These are phyloP conservation scores for Plagodis dolabraria DNA, from an alignment of 2,888 invertebrate genomes.

Conservation along the genomic window DNA sequence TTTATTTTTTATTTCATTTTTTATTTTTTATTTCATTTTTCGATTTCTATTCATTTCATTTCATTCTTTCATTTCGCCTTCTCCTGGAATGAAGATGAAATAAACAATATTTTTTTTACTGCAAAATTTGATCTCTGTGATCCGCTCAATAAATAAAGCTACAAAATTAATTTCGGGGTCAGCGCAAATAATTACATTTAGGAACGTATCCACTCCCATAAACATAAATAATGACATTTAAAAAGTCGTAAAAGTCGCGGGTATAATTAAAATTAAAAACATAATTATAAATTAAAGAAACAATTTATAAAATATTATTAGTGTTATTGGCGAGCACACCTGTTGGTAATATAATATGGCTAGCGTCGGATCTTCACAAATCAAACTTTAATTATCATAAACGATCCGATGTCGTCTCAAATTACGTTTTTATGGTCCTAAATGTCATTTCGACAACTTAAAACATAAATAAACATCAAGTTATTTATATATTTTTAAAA, in stretches of 20 bases:
- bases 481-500: slow-evolving; percentile 1
- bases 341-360: slow-evolving; percentile 34
- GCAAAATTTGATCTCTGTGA: too few relatives aligned
- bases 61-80: too few relatives aligned
- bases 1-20: too few relatives aligned
- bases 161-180: slow-evolving; percentile 17
- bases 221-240: slow-evolving; percentile 28
- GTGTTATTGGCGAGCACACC: slow-evolving; percentile 40
- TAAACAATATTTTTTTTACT: too few relatives aligned
- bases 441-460: slow-evolving; percentile 20
- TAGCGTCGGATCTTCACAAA: slow-evolving; percentile 13
- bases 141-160: not conserved
- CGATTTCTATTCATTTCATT: too few relatives aligned
- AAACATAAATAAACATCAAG: slow-evolving; percentile 9
- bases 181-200: slow-evolving; percentile 7
- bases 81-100: too few relatives aligned
- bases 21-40: too few relatives aligned
- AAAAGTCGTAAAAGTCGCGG: slow-evolving; percentile 27
- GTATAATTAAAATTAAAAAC: slow-evolving; percentile 29
- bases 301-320: slow-evolving; percentile 20
- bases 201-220: slow-evolving; percentile 6
- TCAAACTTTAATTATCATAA: slow-evolving; percentile 18
- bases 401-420: slow-evolving; percentile 19
- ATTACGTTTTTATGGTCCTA: slow-evolving; percentile 22
- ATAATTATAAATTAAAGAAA: slow-evolving; percentile 11